Percentiles rank a stretch among this genome's conserved stretches.
Evolutionary conservation across 2,888 invertebrate species (phyloP).

Genomic region (Pterostichus madidus): DNA sequence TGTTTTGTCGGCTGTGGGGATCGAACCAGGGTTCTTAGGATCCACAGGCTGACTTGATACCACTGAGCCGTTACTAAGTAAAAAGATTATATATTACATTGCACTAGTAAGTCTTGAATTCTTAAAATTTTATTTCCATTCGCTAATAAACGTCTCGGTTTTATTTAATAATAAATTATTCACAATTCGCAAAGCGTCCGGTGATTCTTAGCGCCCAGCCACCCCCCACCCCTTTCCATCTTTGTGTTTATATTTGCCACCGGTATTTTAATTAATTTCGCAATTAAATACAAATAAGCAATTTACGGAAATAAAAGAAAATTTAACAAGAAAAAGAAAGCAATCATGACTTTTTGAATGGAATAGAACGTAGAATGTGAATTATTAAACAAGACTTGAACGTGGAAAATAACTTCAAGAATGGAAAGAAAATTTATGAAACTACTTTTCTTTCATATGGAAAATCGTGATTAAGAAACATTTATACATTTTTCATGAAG

Average conservation of each 20-base stretch:
- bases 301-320: constrained; percentile 64
- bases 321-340: constrained; percentile 61
- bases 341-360: constrained; percentile 60
- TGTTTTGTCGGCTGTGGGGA: no score
- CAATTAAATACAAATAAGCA: constrained; percentile 65
- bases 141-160: constrained; percentile 36
- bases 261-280: constrained; percentile 61
- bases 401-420: no score
- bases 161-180: constrained; percentile 33
- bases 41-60: no score
- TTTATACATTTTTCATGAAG: background rate
- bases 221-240: constrained; percentile 13
- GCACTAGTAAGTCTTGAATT: no score
- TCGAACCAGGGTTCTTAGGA: no score
- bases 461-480: background rate
- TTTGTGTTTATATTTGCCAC: constrained; percentile 57
- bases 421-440: no score
- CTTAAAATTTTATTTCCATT: constrained; percentile 8
- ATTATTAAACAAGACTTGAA: constrained; percentile 41
- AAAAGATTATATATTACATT: no score
- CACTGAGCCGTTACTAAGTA: no score
- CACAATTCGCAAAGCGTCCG: constrained; percentile 2
- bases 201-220: no score
- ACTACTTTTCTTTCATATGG: no score
- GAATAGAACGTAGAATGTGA: constrained; percentile 26